Percentiles rank a stretch among this genome's conserved stretches.
Conservation (phyloP, 2,797 vertebrate species). For the Alca torda region DNA sequence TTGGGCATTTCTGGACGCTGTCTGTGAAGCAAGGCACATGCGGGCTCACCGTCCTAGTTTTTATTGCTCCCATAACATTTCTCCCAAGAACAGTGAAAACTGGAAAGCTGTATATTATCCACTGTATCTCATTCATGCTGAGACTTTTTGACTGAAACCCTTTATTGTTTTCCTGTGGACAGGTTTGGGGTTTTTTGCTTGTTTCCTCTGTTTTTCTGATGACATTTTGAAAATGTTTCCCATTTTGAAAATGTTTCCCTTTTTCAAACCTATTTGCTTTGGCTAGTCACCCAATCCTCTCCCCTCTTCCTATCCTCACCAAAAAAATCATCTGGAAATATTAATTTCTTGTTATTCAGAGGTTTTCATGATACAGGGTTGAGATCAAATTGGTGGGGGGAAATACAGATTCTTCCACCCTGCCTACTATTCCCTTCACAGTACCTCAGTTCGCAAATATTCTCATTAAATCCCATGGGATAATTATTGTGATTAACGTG, state of each 20-base stretch:
- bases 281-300: neutral
- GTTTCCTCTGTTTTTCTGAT: neutral
- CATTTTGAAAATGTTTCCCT: neutral
- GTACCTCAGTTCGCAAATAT: neutral
- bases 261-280: neutral
- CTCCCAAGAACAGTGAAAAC: neutral
- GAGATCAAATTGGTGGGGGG: neutral
- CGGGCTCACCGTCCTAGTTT: neutral
- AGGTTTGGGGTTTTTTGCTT: too few species aligned
- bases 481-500: neutral
- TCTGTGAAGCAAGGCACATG: fast-evolving
- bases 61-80: neutral
- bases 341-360: neutral
- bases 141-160: neutral
- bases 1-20: neutral
- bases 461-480: neutral
- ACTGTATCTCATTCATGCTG: neutral
- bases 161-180: neutral
- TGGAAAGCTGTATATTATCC: neutral
- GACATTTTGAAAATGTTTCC: neutral
- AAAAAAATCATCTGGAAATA: neutral
- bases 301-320: neutral
- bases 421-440: neutral
- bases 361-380: neutral
- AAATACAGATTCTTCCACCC: neutral